Evolutionary conservation across 53 echinoderm and acorn worm genomes (phyloP), one percentile per base, ranked within the genome.

Genomic region (Patiria pectinifera): DNA sequence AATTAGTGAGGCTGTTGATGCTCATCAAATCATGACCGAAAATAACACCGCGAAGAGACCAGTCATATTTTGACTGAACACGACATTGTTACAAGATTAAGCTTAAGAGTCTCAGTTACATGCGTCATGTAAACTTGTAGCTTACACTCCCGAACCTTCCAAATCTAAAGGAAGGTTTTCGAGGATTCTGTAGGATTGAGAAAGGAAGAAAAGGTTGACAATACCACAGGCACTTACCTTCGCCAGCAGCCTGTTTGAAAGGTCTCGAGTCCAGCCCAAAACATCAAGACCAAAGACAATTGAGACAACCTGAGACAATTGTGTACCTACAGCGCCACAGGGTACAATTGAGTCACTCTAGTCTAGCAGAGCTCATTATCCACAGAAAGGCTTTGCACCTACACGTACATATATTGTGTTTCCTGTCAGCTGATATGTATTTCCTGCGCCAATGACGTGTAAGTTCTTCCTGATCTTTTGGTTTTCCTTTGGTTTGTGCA

Each of bases 401-500:
- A 22, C 74, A 74, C 3, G 74, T 24, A 70, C 70, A 16, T 12
- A 21, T 24, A n/a, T 23, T 74, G 6, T 44, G 11, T 45, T 79
- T 79, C 80, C 80, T 79, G 80, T 47, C 80, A 79, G 80, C 80
- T 79, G 80, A 47, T 18, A 13, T 18, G 14, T 13, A 11, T 45
- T 16, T 79, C 80, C 80, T 79, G 80, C 24, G 47, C 12, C 80
- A 79, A 44, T 46, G 16, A 47, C 80, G 46, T 12, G n/a, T 18
- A 11, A 45, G 48, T 23, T 24, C 15, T 79, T 79, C 80, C 80
- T 45, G 80, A 16, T 22, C 45, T 9, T 47, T 79, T 79, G 80
- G 80, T 79, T 79, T 79, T 46, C 80, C 80, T 48, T 79, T 45
- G 9, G 13, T 76, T 66, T 66, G 14, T 66, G 12, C 24, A 10